Base-by-base conservation (phyloP, 1,140 invertebrate species). In the Drosophila kohkoa region DNA sequence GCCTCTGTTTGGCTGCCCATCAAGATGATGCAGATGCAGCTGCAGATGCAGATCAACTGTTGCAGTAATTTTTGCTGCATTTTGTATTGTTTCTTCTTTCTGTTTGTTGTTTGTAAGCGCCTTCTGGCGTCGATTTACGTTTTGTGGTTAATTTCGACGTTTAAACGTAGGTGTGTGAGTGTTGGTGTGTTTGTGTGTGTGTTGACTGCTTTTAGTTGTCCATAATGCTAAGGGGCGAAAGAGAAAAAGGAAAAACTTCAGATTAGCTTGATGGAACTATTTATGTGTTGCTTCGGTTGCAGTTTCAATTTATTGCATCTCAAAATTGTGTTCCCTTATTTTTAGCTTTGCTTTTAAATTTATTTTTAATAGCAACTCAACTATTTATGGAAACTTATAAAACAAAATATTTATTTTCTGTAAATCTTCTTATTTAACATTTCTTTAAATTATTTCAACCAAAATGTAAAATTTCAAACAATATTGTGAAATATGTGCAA, bases 161-260 rank as follows among this genome's bases (percentile, higher is more conserved):
- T 41, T 60, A 35, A 43, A 11, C 20, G 15, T 49, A 13, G 45
- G 20, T 38, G 10, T 60, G 48, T 60, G 48, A 25, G 8, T 55
- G 28, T 49, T 2, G 43, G 55, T 55, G 16, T 70, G 38, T 49
- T 2, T 77, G 69, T 79, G 54, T 46, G 52, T 51, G 48, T 15
- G 15, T 48, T 41, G 54, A 46, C 59, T 35, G 45, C 38, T 74
- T 58, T 55, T 60, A 89, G 75, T 89, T 89, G 80, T 89, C 78
- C 85, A 89, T 89, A 73, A 57, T 85, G 66, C 85, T 90, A 59
- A 25, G n/a, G 58, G 72, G 78, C 80, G 46, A 65, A 25, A 63
- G 43, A 41, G 52, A 43, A 60, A 62, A 70, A 35, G 15, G 16
- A 57, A 65, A 68, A 46, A 30, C 28, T 43, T 46, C 20, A 48